phyloP scores from a whole-genome alignment of 2,113 vertebrate genomes.

The Forbesichthys papilliferus region DNA sequence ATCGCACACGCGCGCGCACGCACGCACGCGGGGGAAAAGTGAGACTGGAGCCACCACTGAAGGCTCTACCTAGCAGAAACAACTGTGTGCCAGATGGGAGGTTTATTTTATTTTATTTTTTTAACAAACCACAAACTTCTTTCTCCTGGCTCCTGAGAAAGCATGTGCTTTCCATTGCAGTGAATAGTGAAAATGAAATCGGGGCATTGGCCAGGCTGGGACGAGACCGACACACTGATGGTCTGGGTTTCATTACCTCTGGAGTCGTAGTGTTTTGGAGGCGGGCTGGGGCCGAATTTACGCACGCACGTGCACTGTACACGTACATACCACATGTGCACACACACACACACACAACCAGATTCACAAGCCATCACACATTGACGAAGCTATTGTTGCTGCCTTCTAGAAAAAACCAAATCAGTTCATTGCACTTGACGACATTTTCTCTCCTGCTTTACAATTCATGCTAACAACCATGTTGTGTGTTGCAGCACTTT shows the following conservation, averaged over 20 bases:
- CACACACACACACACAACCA: constrained; percentile 20
- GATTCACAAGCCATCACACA: neutral
- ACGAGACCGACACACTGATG: constrained; percentile 39
- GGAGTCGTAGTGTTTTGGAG: constrained; percentile 43
- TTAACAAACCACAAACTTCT: constrained; percentile 62
- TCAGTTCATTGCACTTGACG: neutral
- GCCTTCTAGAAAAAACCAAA: neutral
- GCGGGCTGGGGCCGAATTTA: constrained; percentile 26
- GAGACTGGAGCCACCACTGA: neutral
- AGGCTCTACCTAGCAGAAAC: constrained; percentile 23
- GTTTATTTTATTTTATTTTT: constrained; percentile 18
- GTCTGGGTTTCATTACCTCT: constrained; percentile 69
- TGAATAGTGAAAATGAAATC: constrained; percentile 60
- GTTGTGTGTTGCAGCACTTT: constrained; percentile 85
- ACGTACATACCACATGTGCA: constrained; percentile 20
- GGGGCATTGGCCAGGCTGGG: constrained; percentile 38
- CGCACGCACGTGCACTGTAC: constrained; percentile 28
- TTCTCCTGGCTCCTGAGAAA: constrained; percentile 46
- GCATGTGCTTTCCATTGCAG: constrained; percentile 75
- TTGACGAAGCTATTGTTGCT: neutral
- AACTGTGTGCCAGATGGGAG: constrained; percentile 66
- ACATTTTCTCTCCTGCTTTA: constrained; percentile 3
- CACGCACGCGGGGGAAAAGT: neutral
- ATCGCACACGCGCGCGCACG: neutral
- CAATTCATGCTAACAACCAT: constrained; percentile 13